phyloP scores from a whole-genome alignment of 2,888 invertebrate genomes.

The Tachina fera region DNA sequence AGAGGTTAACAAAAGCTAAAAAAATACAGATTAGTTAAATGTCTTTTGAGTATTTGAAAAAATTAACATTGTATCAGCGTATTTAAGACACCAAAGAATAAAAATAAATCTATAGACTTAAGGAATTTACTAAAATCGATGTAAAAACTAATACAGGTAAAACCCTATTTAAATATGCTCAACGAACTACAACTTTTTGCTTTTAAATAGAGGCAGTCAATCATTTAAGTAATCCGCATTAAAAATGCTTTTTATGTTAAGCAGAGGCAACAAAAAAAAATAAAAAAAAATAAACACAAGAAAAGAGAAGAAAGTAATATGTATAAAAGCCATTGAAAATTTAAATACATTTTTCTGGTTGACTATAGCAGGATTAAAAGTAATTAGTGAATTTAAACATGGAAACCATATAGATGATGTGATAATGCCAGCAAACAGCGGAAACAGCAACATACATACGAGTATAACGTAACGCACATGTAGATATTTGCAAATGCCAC shows the following conservation, averaged over 20 bases:
- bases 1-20: conserved; percentile 19
- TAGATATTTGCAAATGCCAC: conserved; percentile 38
- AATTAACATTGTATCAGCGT: conserved; percentile 46
- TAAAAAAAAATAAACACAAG: not conserved
- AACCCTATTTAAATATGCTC: conserved; percentile 39
- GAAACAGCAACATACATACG: not conserved
- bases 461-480: conserved; percentile 1
- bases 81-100: conserved; percentile 49
- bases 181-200: conserved; percentile 23
- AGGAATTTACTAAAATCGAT: conserved; percentile 43
- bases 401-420: conserved; percentile 70
- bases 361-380: conserved; percentile 71
- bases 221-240: conserved; percentile 71
- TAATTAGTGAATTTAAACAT: conserved; percentile 71
- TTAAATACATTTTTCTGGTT: conserved; percentile 69
- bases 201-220: conserved; percentile 64
- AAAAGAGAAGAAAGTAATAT: conserved; percentile 1
- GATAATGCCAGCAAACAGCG: conserved; percentile 55
- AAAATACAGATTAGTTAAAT: conserved; percentile 53
- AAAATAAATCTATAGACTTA: conserved; percentile 22
- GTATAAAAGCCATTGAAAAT: conserved; percentile 56
- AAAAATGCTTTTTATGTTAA: conserved; percentile 63
- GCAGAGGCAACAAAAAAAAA: conserved; percentile 12
- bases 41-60: conserved; percentile 47
- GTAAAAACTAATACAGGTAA: conserved; percentile 43